Conservation (phyloP, 2,797 vertebrate species). For the Erethizon dorsatum region DNA sequence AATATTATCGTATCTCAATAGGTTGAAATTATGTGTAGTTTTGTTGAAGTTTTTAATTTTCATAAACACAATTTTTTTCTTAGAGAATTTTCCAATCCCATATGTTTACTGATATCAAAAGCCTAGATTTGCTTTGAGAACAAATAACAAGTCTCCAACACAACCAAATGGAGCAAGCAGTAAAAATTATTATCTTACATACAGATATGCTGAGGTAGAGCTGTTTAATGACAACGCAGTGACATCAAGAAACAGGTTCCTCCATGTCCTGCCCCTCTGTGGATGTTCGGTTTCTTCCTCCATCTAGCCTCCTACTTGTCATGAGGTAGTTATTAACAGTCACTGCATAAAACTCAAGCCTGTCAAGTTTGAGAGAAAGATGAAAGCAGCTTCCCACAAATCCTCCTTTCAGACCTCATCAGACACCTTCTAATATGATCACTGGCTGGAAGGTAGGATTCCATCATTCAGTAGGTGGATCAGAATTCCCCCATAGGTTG, state of each 20-base stretch:
- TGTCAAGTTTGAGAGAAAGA: conserved; percentile 4
- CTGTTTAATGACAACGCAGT: background rate
- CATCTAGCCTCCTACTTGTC: background rate
- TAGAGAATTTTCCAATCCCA: background rate
- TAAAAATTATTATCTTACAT: background rate
- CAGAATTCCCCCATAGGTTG: background rate
- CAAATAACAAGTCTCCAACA: conserved; percentile 11
- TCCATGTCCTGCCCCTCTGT: background rate
- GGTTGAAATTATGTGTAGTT: background rate
- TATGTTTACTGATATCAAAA: background rate
- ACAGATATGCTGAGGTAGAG: background rate
- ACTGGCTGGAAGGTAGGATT: background rate
- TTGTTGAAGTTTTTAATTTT: conserved; percentile 51
- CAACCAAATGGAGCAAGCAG: background rate
- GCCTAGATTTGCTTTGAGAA: conserved; percentile 11
- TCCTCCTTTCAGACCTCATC: background rate
- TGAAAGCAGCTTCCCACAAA: background rate
- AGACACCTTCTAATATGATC: background rate
- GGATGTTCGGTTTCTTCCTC: background rate
- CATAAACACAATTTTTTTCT: background rate
- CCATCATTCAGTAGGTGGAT: background rate
- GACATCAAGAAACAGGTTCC: background rate
- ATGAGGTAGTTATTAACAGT: background rate
- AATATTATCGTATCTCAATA: background rate
- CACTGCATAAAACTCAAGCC: background rate